Conservation (phyloP, 2,888 invertebrate genomes). For the Campopleginae sp. region DNA sequence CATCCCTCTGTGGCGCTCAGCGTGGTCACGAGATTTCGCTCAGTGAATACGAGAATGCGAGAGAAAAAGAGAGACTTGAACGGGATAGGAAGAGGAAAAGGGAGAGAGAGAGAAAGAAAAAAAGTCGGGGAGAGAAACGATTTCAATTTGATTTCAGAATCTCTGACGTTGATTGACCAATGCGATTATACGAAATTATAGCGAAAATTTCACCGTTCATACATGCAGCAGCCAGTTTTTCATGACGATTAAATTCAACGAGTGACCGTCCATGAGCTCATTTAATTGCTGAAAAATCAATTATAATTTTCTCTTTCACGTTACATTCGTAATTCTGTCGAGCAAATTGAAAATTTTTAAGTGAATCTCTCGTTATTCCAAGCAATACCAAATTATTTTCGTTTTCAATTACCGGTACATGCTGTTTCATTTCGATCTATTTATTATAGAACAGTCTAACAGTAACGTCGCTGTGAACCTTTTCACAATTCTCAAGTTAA, state of each 20-base stretch:
- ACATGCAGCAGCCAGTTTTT: constrained; percentile 24
- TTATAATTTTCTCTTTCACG: constrained; percentile 8
- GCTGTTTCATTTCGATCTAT: neutral
- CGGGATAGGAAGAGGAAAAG: neutral
- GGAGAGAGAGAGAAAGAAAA: constrained; percentile 13
- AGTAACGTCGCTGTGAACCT: neutral
- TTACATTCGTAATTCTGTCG: neutral
- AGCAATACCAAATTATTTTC: neutral
- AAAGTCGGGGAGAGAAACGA: constrained; percentile 22
- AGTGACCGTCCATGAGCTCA: neutral
- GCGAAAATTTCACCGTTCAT: constrained; percentile 46
- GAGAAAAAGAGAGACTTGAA: neutral
- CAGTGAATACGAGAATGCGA: constrained; percentile 3
- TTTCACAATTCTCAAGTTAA: neutral
- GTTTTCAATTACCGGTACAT: neutral
- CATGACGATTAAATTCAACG: constrained; percentile 9
- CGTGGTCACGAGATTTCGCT: constrained; percentile 49
- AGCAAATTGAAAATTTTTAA: constrained; percentile 4
- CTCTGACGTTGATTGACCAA: constrained; percentile 68
- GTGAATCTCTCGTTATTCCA: neutral
- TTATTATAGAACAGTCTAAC: neutral
- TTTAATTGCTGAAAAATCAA: neutral
- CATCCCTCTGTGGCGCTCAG: constrained; percentile 14
- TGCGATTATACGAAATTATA: constrained; percentile 65
- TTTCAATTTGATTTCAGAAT: constrained; percentile 64